Evolutionary conservation across 2,888 invertebrate genomes (phyloP).

Genomic region (Stenoptilia bipunctidactyla): DNA sequence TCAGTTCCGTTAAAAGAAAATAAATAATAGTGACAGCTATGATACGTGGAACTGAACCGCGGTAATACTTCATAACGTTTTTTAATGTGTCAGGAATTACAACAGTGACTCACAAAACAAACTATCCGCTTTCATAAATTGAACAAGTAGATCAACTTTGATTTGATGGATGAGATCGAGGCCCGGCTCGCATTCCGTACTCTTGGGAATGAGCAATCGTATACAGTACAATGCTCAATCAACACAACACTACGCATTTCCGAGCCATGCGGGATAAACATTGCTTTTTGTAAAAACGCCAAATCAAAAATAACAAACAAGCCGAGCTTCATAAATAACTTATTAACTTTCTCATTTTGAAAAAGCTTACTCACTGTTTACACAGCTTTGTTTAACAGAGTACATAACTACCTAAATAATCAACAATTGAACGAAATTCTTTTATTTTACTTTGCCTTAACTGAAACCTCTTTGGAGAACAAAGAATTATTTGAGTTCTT

Average conservation of each 20-base stretch:
- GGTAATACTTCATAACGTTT: conserved; percentile 32
- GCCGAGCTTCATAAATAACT: conserved; percentile 2
- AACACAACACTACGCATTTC: not conserved
- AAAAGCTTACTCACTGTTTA: not conserved
- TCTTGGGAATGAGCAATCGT: not conserved
- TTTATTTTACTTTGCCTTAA: not conserved
- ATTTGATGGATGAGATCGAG: conserved; percentile 40
- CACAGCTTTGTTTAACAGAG: not conserved
- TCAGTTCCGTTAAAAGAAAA: no score
- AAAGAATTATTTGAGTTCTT: conserved; percentile 31
- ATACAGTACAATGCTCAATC: not conserved
- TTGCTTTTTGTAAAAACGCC: not conserved
- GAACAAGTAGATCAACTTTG: conserved; percentile 44
- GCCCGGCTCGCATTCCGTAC: not conserved
- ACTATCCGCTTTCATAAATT: conserved; percentile 52
- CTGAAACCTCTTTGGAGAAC: conserved; percentile 23
- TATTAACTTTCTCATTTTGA: not conserved
- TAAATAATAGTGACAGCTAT: no score
- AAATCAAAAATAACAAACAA: not conserved
- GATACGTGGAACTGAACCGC: conserved; percentile 1
- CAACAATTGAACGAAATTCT: not conserved
- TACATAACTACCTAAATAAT: not conserved
- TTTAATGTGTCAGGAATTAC: conserved; percentile 39
- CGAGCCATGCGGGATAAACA: not conserved
- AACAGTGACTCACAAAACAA: conserved; percentile 30